Evolutionary conservation across 2,888 invertebrate species (phyloP).

Genomic region (Melieria picta): DNA sequence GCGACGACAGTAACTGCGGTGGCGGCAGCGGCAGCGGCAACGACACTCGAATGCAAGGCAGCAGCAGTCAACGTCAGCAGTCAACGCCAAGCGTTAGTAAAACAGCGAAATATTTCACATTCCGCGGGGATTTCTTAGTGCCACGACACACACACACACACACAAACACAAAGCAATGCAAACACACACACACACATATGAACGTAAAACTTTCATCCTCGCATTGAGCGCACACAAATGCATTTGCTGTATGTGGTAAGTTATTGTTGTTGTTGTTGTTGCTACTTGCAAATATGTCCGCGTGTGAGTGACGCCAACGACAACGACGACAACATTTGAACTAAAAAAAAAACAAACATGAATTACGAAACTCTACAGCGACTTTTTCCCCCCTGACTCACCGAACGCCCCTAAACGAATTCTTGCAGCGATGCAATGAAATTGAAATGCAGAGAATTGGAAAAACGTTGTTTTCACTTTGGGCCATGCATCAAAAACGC

Average conservation of each 20-base stretch:
- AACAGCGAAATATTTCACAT: conserved; percentile 29
- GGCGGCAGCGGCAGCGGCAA: neutral
- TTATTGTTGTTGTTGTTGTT: no score
- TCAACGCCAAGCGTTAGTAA: neutral
- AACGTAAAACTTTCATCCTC: neutral
- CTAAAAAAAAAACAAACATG: no score
- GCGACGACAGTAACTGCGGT: neutral
- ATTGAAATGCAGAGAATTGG: conserved; percentile 39
- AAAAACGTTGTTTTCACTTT: conserved; percentile 36
- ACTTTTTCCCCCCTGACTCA: no score
- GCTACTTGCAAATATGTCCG: no score
- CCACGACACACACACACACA: neutral
- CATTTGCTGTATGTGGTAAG: no score
- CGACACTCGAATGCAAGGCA: neutral
- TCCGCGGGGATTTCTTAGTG: conserved; percentile 22
- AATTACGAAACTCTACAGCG: no score
- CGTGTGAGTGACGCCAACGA: no score
- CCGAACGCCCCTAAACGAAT: no score
- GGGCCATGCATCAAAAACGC: no score
- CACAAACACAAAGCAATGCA: neutral
- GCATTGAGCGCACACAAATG: neutral
- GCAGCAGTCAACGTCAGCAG: neutral
- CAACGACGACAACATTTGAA: no score
- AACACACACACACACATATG: neutral
- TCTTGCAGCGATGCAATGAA: conserved; percentile 25